phyloP scores from a whole-genome alignment of 2,113 vertebrate species.

The Halichoerus grypus region DNA sequence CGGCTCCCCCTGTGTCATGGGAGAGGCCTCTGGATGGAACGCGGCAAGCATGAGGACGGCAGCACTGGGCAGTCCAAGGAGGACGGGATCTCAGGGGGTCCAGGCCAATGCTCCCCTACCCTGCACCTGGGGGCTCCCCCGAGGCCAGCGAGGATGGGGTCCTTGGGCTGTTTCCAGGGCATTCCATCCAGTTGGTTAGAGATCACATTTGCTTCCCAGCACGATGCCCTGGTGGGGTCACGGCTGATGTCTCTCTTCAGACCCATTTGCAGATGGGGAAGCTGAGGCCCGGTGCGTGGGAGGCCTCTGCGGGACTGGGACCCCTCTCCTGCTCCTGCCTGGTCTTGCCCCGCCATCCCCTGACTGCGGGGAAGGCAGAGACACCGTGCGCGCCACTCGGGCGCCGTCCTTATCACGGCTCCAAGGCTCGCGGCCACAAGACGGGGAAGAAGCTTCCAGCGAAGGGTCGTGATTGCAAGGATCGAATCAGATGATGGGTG shows the following conservation, averaged over 20 bases:
- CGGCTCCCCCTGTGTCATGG: rapidly evolving
- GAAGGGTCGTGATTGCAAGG: rapidly evolving
- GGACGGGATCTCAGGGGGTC: not conserved
- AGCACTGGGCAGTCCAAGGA: rapidly evolving
- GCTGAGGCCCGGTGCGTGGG: rapidly evolving
- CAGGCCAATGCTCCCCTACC: not conserved
- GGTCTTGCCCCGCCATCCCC: rapidly evolving
- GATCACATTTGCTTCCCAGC: not conserved
- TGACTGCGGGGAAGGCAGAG: not conserved
- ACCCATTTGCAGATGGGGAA: not conserved
- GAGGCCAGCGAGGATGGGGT: rapidly evolving
- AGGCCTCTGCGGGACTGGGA: rapidly evolving
- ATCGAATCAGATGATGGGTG: rapidly evolving
- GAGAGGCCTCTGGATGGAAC: rapidly evolving
- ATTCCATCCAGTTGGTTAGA: rapidly evolving
- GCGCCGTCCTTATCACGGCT: not conserved
- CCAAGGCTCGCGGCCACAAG: not conserved
- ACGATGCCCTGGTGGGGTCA: rapidly evolving
- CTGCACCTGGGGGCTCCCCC: rapidly evolving
- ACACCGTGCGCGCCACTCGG: rapidly evolving
- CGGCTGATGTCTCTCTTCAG: rapidly evolving
- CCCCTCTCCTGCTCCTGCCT: not conserved
- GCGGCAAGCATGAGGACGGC: rapidly evolving
- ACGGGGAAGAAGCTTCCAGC: rapidly evolving
- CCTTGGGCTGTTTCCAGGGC: not conserved